These are phyloP conservation scores for Tetraodon nigroviridis DNA, from an alignment of 2,113 vertebrate genomes.

Conservation along the genomic window DNA sequence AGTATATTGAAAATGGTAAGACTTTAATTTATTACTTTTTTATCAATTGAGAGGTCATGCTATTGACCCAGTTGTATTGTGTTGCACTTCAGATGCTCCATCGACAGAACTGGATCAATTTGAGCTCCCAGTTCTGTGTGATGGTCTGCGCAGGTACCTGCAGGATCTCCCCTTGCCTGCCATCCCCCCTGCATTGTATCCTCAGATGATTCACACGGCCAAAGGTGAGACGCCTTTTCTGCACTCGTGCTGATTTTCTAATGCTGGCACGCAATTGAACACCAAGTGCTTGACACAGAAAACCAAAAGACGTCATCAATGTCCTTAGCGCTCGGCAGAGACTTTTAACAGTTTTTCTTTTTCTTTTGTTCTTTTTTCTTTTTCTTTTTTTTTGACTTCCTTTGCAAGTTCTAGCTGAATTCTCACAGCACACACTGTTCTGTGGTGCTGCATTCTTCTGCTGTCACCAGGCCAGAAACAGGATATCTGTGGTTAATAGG, in stretches of 20 bases:
- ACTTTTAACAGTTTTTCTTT: neutral
- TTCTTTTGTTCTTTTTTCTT: neutral
- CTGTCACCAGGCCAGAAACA: constrained; percentile 76
- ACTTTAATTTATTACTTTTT: neutral
- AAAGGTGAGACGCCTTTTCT: constrained; percentile 77
- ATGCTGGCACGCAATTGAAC: constrained; percentile 25
- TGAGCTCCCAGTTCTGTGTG: constrained; percentile 83
- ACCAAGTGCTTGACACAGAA: constrained; percentile 29
- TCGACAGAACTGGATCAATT: constrained; percentile 82
- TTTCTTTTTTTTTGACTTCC: neutral
- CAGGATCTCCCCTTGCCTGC: constrained; percentile 93
- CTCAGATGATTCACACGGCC: constrained; percentile 82
- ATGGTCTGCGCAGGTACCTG: constrained; percentile 87
- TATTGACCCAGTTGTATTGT: neutral
- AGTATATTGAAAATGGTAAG: constrained; percentile 88
- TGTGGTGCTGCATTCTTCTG: constrained; percentile 36
- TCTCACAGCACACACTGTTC: constrained; percentile 23
- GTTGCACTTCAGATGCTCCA: constrained; percentile 72
- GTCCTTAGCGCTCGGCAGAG: neutral
- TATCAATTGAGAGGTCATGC: neutral
- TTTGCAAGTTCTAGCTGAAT: constrained; percentile 17
- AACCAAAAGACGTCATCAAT: constrained; percentile 22
- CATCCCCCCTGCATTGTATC: constrained; percentile 80
- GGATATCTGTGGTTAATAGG: constrained; percentile 82
- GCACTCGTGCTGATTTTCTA: constrained; percentile 22